Percentiles rank a stretch among this genome's conserved stretches.
Evolutionary conservation across 2,113 vertebrate genomes (phyloP).

Genomic region (Lates calcarifer): DNA sequence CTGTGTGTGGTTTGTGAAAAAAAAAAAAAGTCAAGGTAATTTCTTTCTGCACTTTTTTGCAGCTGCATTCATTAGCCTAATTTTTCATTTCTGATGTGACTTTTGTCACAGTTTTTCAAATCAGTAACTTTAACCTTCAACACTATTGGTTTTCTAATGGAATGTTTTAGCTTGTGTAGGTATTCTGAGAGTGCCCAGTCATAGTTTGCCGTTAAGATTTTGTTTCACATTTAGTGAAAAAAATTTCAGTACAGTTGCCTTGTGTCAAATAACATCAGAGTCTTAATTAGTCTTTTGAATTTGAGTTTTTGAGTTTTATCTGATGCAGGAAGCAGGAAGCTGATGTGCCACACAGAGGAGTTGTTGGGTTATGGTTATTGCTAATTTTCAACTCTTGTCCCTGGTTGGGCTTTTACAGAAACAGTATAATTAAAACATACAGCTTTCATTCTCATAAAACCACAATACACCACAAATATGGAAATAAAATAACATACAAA

Average conservation of each 20-base stretch:
- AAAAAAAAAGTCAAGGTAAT: neutral
- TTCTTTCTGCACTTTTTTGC: neutral
- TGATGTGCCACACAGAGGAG: too few species aligned
- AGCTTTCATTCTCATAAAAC: too few species aligned
- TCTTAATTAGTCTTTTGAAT: neutral
- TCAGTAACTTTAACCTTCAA: neutral
- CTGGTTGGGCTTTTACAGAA: too few species aligned
- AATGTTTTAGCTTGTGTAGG: neutral
- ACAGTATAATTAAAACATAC: too few species aligned
- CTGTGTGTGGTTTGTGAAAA: neutral
- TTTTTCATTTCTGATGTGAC: neutral
- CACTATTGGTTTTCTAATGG: neutral
- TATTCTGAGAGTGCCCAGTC: neutral
- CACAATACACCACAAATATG: too few species aligned
- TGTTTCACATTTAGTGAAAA: neutral
- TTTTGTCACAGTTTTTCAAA: neutral
- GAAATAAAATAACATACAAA: too few species aligned
- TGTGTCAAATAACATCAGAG: too few species aligned
- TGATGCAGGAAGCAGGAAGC: too few species aligned
- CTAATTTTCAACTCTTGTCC: too few species aligned
- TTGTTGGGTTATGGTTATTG: too few species aligned
- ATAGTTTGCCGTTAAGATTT: neutral
- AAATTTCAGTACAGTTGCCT: too few species aligned
- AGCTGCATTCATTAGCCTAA: neutral
- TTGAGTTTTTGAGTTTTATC: too few species aligned